Percentiles rank a stretch among this genome's conserved stretches.
phyloP scores from a whole-genome alignment of 2,113 vertebrate genomes.

The Leptocoma aspasia region DNA sequence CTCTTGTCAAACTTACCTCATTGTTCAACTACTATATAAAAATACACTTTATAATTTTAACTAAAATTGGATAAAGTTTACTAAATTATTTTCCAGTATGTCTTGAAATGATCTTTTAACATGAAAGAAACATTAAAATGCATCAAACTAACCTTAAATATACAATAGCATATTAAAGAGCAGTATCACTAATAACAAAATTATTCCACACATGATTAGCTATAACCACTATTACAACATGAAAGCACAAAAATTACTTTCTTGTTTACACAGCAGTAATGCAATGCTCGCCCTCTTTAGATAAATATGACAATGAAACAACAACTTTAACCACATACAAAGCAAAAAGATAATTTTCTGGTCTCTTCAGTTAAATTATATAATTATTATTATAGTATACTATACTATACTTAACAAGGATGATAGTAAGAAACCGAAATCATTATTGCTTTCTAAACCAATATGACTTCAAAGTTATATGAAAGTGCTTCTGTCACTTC shows the following conservation, averaged over 20 bases:
- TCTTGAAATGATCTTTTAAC: background rate
- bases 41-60: background rate
- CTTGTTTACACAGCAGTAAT: background rate
- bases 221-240: background rate
- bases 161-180: background rate
- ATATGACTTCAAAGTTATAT: background rate
- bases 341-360: background rate
- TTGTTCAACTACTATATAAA: background rate
- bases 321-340: background rate
- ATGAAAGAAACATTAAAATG: background rate
- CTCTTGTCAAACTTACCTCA: background rate
- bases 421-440: background rate
- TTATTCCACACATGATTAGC: background rate
- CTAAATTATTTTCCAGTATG: background rate
- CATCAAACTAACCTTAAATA: background rate
- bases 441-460: background rate
- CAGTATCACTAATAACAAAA: background rate
- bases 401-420: background rate
- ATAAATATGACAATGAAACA: background rate
- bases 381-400: too few relatives aligned
- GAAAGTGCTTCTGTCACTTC: background rate
- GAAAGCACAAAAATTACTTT: background rate
- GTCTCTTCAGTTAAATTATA: background rate
- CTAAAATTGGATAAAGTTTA: background rate
- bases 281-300: background rate